Evolutionary conservation across 2,113 vertebrate genomes (phyloP), one percentile per base, ranked within the genome.

Genomic region (Varanus komodoensis): DNA sequence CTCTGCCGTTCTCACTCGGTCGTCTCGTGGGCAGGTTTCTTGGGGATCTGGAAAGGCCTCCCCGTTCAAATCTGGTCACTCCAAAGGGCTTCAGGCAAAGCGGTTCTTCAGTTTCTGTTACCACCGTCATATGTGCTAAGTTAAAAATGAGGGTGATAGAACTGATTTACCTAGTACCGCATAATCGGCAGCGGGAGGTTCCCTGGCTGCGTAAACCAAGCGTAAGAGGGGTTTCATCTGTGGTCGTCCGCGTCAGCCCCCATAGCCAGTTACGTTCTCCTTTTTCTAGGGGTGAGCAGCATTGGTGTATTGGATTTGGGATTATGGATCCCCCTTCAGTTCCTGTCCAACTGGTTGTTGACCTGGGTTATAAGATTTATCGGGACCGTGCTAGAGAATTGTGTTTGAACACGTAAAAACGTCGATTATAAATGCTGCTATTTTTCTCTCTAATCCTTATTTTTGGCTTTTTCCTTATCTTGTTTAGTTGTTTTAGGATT

Each of bases 251-350:
- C 29, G 44, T 12, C 19, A 4, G 57, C n/a, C 1, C 44, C 38
- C 61, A 3, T 15, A 2, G 52, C 80, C 9, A 48, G 23, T 57
- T 29, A 23, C 23, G 8, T 11, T 50, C 48, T 12, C 27, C 3
- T 34, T 71, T 23, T 8, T 73, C 17, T 48, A 29, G 34, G 23
- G 52, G 32, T 12, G 34, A 64, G 25, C 23, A 71, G 29, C 34
- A 0, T 5, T 7, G 73, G 68, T 8, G n/a, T 17, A 8, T 8
- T 19, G 1, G 52, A 27, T 44, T 44, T 73, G 50, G 32, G 67
- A 8, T 34, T 11, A 48, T 44, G 12, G 2, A 3, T 64, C 11
- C 25, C 9, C 1, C 34, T 0, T 8, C n/a, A n/a, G 5, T 9
- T 19, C 2, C 68, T 78, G 21, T 69, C 17, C 83, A n/a, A 75